Evolutionary conservation across 2,113 vertebrate species (phyloP), one percentile per base, ranked within the genome.

Genomic region (Tauraco erythrolophus): DNA sequence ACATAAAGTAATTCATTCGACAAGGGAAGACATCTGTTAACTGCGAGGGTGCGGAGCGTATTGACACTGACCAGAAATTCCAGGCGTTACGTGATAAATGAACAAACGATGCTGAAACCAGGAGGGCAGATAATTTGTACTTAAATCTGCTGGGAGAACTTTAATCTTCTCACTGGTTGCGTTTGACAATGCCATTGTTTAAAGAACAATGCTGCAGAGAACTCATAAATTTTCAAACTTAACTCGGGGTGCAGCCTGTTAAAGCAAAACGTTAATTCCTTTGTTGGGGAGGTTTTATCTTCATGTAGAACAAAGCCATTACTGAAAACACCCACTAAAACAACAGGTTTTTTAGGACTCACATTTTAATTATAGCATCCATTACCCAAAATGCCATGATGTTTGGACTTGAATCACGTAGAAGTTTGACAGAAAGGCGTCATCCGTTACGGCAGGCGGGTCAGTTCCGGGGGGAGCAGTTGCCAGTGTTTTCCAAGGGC

Each of bases 1-100:
- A 98, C 98, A 98, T 99, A 98, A 98, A 98, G 98, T 97, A 98
- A 98, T 98, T 98, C 95, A 95, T 97, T 98, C 97, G 97, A 98
- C 98, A 98, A 98, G 98, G 98, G 98, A 97, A 98, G 98, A 98
- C 99, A 99, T 99, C 99, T 99, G 99, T 99, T 98, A 98, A 98
- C 98, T 98, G 98, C 97, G 97, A 98, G 98, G 98, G 97, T 97
- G 98, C 98, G 94, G 98, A 98, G 97, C 95, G 84, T 98, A 98
- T 98, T 98, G 99, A 99, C 98, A 97, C 98, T 98, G 98, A 99
- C 98, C 99, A 98, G 98, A 98, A 98, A 97, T 96, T 92, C 98
- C 97, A 94, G 98, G 94, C 79, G 50, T 94, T 94, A 96, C 97
- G 98, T 97, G 98, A 98, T 98, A 97, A 98, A 98, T 98, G 97